Evolutionary conservation across 1,140 invertebrate genomes (phyloP).

Genomic region (Drosophila murphyi): DNA sequence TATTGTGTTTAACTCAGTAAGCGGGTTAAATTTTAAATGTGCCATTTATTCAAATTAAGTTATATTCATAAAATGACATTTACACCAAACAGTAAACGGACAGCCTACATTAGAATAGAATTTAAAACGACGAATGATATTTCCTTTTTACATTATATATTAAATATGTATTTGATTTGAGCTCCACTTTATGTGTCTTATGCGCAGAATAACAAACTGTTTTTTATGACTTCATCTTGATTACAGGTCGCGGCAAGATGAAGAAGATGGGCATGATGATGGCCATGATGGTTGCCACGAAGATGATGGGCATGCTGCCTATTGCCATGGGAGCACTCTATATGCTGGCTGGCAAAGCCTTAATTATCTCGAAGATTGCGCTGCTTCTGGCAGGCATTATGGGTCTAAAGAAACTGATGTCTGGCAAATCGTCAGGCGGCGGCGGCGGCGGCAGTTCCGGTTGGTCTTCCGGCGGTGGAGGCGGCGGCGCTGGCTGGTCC

Average conservation of each 20-base stretch:
- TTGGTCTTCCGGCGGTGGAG: conserved; percentile 86
- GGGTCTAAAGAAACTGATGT: conserved; percentile 90
- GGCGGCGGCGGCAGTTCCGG: conserved; percentile 85
- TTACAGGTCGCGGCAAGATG: conserved; percentile 89
- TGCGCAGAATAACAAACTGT: background rate
- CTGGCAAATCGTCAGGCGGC: conserved; percentile 87
- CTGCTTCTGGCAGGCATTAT: conserved; percentile 91
- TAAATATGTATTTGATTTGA: background rate
- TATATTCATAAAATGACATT: too few species aligned
- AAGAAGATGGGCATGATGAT: conserved; percentile 93
- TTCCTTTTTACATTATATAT: background rate
- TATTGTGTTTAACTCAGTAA: too few species aligned
- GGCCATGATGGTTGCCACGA: conserved; percentile 88
- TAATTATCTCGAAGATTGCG: conserved; percentile 92
- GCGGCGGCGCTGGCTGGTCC: conserved; percentile 87
- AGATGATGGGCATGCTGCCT: conserved; percentile 90
- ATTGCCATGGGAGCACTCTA: conserved; percentile 90
- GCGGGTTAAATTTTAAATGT: too few species aligned
- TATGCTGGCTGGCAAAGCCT: conserved; percentile 90
- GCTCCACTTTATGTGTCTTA: background rate
- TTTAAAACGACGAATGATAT: too few species aligned
- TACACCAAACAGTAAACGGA: too few species aligned
- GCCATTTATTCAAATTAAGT: background rate
- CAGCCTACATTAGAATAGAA: too few species aligned
- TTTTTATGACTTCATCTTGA: conserved; percentile 6